These are phyloP conservation scores for Oncorhynchus keta DNA, from an alignment of 2,113 vertebrate genomes.

Conservation along the genomic window DNA sequence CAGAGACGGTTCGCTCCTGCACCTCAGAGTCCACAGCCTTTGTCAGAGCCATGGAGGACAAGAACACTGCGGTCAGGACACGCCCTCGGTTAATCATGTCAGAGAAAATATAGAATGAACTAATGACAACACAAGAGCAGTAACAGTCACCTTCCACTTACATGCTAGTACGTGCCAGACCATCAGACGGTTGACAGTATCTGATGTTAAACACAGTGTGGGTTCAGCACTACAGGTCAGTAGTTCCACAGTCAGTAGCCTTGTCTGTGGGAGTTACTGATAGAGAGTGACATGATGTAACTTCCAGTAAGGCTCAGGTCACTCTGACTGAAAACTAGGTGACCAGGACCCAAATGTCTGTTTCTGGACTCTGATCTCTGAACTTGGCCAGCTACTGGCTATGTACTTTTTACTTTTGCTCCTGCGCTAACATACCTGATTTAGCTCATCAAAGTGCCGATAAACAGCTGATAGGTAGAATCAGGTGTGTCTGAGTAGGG, in stretches of 20 bases:
- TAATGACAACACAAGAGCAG: no score
- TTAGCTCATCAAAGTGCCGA: no score
- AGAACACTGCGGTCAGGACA: constrained; percentile 59
- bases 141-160: neutral
- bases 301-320: neutral
- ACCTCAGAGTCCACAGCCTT: constrained; percentile 83
- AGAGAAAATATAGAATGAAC: no score
- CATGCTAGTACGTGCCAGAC: neutral
- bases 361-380: constrained; percentile 32
- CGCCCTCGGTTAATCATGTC: no score
- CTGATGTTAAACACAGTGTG: no score
- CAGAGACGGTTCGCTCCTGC: constrained; percentile 92
- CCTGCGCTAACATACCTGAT: no score
- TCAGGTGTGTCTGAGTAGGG: neutral
- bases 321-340: constrained; percentile 34
- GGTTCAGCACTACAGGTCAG: no score
- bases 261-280: neutral
- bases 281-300: neutral
- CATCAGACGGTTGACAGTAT: no score
- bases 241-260: neutral
- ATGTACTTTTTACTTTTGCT: no score
- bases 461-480: constrained; percentile 2
- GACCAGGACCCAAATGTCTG: constrained; percentile 28
- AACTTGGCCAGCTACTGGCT: no score
- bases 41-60: constrained; percentile 83